Conservation (phyloP, 2,888 invertebrate genomes). For the Brachypalpus laphriformis region DNA sequence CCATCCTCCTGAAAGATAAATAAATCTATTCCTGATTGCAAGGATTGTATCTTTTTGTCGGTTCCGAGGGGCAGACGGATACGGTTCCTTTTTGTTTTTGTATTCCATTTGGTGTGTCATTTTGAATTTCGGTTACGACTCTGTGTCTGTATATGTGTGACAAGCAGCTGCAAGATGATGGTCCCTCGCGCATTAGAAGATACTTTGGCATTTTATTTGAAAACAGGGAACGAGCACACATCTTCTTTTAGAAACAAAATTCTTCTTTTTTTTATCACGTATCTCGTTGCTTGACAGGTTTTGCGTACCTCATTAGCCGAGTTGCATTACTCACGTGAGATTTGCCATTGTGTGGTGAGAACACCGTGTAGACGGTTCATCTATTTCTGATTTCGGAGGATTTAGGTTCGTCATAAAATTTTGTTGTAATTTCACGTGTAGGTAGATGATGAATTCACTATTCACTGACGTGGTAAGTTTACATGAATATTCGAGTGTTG, state of each 20-base stretch:
- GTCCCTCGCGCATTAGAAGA: constrained; percentile 40
- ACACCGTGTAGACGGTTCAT: neutral
- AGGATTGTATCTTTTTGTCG: constrained; percentile 14
- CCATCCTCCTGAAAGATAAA: constrained; percentile 15
- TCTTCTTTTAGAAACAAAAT: constrained; percentile 4
- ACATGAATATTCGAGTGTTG: too few species aligned
- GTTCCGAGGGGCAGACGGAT: constrained; percentile 1
- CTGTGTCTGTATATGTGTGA: constrained; percentile 2
- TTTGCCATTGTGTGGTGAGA: neutral
- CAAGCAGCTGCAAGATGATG: constrained; percentile 43
- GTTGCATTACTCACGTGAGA: constrained; percentile 42
- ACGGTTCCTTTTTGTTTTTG: neutral
- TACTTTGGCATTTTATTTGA: constrained; percentile 40
- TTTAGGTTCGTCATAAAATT: neutral
- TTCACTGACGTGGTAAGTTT: neutral
- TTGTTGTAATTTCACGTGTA: neutral
- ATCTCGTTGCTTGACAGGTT: constrained; percentile 47
- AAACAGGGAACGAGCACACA: neutral
- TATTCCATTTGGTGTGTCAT: constrained; percentile 10
- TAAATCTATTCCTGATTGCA: constrained; percentile 58
- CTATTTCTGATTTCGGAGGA: constrained; percentile 19
- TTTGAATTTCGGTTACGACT: constrained; percentile 25
- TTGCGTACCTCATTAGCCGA: constrained; percentile 32
- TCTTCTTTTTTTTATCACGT: neutral
- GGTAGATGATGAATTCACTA: neutral